Evolutionary conservation across 1,140 invertebrate species (phyloP).

Genomic region (Idris sp.): DNA sequence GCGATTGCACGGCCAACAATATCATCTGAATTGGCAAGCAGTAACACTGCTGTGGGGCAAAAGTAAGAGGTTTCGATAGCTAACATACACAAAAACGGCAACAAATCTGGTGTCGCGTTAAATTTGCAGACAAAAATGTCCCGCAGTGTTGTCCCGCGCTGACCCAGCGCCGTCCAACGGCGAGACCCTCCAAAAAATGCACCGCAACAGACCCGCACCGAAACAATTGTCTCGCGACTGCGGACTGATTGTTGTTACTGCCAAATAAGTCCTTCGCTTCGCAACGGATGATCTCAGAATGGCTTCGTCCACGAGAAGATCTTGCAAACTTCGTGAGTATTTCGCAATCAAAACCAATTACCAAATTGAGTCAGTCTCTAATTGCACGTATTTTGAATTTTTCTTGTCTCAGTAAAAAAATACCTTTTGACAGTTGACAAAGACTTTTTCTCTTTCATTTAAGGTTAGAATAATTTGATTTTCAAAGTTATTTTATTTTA

Average conservation of each 20-base stretch:
- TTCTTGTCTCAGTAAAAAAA: too few species aligned
- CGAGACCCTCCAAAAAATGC: constrained; percentile 28
- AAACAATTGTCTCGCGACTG: constrained; percentile 66
- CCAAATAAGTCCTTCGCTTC: constrained; percentile 75
- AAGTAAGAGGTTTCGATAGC: constrained; percentile 19
- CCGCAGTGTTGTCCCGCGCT: neutral
- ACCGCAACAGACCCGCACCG: constrained; percentile 42
- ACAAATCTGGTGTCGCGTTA: constrained; percentile 18
- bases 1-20: too few species aligned
- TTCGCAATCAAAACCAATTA: constrained; percentile 32
- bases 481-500: too few species aligned
- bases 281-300: constrained; percentile 71
- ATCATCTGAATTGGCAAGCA: too few species aligned
- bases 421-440: too few species aligned
- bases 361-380: too few species aligned
- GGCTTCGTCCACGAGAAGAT: constrained; percentile 81
- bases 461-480: too few species aligned
- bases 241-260: constrained; percentile 71
- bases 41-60: constrained; percentile 13
- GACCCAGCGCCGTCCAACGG: neutral
- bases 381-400: too few species aligned
- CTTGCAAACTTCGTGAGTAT: constrained; percentile 81
- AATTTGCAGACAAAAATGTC: constrained; percentile 21
- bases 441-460: too few species aligned
- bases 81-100: constrained; percentile 18